Base-by-base conservation (phyloP, 2,888 invertebrate genomes). In the Fabriciana adippe region DNA sequence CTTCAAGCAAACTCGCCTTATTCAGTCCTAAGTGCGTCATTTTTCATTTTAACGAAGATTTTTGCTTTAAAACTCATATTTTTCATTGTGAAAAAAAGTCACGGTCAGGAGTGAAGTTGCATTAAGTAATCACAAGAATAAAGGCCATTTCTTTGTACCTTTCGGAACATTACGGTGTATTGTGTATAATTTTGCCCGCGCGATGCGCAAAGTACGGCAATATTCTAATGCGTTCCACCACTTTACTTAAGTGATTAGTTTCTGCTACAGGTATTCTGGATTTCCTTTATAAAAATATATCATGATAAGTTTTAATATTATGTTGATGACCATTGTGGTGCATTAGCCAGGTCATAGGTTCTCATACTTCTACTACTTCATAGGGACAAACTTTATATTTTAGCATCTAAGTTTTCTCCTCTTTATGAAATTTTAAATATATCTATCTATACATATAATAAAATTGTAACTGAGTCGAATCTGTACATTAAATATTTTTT, bases 161-260 rank as follows among this genome's bases (percentile, higher is more conserved):
- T 54, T 55, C 18, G 63, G 26, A 55, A 63, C 63, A 54, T 45
- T 55, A 55, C 45, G 53, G 26, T 14, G 67, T 56, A 63, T 65
- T 55, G 61, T 65, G 64, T 71, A 62, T 62, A 67, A 67, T 67
- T 65, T 69, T 48, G 50, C 54, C 47, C 41, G 61, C 54, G 51
- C 41, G 61, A 67, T 56, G 64, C 65, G 62, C 64, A 66, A 64
- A 71, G 56, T 64, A 56, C 56, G 54, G 67, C 67, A 71, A 70
- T 74, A 73, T 73, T 72, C 66, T 70, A 73, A 72, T 72, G 72
- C 64, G 65, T 69, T 62, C 63, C 62, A 65, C 55, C 66, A 60
- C 65, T 66, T 62, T 55, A 62, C 66, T 68, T 73, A 70, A 74
- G 72, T 74, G 74, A 73, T 72, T 73, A 72, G 68, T 71, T 72